These are phyloP conservation scores for Moxostoma hubbsi DNA, from an alignment of 2,797 vertebrate genomes.

Conservation along the genomic window DNA sequence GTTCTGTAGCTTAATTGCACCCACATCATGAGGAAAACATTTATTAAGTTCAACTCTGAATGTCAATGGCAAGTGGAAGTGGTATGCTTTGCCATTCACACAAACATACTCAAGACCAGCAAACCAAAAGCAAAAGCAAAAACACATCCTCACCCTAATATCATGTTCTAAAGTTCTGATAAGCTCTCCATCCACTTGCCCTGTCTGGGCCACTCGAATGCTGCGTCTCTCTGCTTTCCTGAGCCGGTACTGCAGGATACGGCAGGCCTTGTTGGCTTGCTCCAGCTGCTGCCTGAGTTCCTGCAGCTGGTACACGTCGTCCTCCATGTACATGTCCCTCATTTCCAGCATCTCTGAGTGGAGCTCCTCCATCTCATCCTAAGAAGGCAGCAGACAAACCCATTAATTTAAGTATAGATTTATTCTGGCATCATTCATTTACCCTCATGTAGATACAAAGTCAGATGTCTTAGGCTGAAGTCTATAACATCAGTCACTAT, in stretches of 20 bases:
- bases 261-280: conserved; percentile 93
- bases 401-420: no score
- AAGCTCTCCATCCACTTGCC: conserved; percentile 93
- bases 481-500: no score
- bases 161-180: conserved; percentile 94
- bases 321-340: conserved; percentile 96
- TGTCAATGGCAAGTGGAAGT: conserved; percentile 4
- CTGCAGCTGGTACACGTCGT: conserved; percentile 93
- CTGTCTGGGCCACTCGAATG: conserved; percentile 91
- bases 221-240: conserved; percentile 95
- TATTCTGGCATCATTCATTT: no score
- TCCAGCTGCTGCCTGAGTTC: conserved; percentile 93
- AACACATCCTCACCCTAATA: conserved; percentile 82
- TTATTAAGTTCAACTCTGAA: conserved; percentile 27
- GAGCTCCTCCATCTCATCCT: conserved; percentile 97
- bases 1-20: conserved; percentile 24
- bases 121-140: conserved; percentile 3
- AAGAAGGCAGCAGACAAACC: conserved; percentile 6
- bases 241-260: conserved; percentile 96
- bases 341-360: conserved; percentile 97
- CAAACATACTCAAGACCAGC: not conserved
- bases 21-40: conserved; percentile 33
- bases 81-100: not conserved
- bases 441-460: no score
- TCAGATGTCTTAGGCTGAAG: no score